These are phyloP conservation scores for Calosoma granatense DNA, from an alignment of 1,140 invertebrate genomes.

Conservation along the genomic window DNA sequence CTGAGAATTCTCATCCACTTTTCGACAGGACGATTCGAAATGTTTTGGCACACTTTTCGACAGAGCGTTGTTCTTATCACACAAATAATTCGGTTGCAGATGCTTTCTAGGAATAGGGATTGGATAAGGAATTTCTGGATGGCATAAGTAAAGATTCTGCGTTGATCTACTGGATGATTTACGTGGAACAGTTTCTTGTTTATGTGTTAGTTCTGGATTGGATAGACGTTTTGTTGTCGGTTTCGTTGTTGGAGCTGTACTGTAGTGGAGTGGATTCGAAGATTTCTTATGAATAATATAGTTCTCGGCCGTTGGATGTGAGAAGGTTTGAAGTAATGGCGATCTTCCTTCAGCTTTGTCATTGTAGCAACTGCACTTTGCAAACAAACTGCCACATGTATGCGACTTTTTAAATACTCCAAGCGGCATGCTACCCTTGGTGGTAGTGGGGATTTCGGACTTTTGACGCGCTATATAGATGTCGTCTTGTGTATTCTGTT, in stretches of 20 bases:
- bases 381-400: slow-evolving; percentile 33
- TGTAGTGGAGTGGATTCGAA: background rate
- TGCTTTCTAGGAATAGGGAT: slow-evolving; percentile 3
- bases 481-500: too few species aligned
- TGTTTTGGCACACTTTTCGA: background rate
- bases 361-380: slow-evolving; percentile 29
- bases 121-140: slow-evolving; percentile 12
- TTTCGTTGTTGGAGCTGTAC: background rate
- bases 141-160: background rate
- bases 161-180: background rate
- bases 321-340: slow-evolving; percentile 12
- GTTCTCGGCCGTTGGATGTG: slow-evolving; percentile 14
- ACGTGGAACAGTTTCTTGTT: background rate
- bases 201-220: slow-evolving; percentile 22
- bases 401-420: slow-evolving; percentile 30
- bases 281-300: background rate
- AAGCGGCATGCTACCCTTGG: too few species aligned
- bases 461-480: too few species aligned
- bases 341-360: slow-evolving; percentile 11
- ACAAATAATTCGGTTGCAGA: background rate
- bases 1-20: background rate
- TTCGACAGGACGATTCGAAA: background rate
- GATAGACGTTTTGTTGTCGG: slow-evolving; percentile 26
- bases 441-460: too few species aligned
- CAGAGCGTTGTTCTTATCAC: background rate